Conservation (phyloP, 2,113 vertebrate genomes). For the Ginglymostoma cirratum region DNA sequence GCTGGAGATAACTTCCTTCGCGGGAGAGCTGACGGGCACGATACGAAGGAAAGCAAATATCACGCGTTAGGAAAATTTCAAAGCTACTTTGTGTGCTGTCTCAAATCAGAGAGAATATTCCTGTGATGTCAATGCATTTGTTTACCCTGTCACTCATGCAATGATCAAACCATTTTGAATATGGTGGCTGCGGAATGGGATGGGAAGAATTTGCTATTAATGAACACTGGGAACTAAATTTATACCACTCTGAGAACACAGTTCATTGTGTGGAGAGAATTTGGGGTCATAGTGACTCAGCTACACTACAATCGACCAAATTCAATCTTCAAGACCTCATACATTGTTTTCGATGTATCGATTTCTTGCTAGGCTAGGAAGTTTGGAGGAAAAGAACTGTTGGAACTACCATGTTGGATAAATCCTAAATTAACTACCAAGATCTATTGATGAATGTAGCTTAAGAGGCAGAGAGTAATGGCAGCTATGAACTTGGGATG, state of each 20-base stretch:
- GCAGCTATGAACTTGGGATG: neutral
- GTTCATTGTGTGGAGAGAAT: neutral
- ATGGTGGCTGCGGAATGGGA: neutral
- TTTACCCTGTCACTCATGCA: neutral
- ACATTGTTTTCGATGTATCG: neutral
- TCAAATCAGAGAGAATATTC: neutral
- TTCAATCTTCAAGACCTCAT: neutral
- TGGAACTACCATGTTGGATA: neutral
- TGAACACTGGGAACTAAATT: neutral
- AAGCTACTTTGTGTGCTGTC: neutral
- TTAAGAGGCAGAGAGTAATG: neutral
- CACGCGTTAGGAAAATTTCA: neutral
- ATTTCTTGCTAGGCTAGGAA: neutral
- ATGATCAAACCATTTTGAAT: neutral
- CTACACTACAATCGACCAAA: neutral
- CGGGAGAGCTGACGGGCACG: neutral
- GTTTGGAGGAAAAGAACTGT: neutral
- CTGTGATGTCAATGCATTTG: neutral
- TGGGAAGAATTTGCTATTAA: neutral
- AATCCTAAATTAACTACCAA: neutral
- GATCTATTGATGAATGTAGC: neutral
- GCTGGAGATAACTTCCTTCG: neutral
- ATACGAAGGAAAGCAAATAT: neutral
- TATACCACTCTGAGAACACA: neutral
- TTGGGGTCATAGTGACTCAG: neutral